Percentiles rank a stretch among this genome's conserved stretches.
Conservation (phyloP, 1,140 invertebrate species). For the Macrobrachium rosenbergii region DNA sequence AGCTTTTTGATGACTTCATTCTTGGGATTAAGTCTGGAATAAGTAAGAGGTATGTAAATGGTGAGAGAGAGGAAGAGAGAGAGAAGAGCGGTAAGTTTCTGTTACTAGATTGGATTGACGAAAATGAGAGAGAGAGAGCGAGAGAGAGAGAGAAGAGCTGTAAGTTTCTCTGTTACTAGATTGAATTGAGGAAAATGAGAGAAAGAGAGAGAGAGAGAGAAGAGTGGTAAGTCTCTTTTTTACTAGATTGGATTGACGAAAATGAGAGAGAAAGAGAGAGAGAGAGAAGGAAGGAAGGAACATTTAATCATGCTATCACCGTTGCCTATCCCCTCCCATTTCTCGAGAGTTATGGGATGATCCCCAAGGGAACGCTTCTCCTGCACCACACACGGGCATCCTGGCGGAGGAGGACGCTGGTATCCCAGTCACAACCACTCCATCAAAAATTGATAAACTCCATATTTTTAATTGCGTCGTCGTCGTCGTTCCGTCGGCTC, state of each 20-base stretch:
- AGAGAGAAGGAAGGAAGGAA: background rate
- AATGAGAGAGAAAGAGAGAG: background rate
- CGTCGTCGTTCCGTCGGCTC: constrained; percentile 20
- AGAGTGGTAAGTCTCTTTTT: background rate
- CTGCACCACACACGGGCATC: background rate
- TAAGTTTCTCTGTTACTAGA: background rate
- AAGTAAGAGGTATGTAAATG: too few species aligned
- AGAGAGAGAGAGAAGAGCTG: background rate
- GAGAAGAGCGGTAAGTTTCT: too few species aligned
- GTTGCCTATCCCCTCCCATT: background rate
- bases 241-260: background rate
- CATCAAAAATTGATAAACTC: constrained; percentile 56
- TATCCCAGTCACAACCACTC: constrained; percentile 35
- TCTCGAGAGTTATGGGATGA: too few species aligned
- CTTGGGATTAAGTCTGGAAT: background rate
- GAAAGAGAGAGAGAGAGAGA: background rate
- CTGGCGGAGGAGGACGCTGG: background rate
- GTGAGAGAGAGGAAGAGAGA: constrained; percentile 1
- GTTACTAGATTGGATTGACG: background rate
- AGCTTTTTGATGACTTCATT: too few species aligned
- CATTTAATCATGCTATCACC: background rate
- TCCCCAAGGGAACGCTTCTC: background rate
- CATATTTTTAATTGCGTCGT: constrained; percentile 60
- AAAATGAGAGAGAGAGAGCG: background rate
- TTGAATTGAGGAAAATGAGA: background rate